These are phyloP conservation scores for Gymnorhina tibicen DNA, from an alignment of 2,113 vertebrate genomes.

Conservation along the genomic window DNA sequence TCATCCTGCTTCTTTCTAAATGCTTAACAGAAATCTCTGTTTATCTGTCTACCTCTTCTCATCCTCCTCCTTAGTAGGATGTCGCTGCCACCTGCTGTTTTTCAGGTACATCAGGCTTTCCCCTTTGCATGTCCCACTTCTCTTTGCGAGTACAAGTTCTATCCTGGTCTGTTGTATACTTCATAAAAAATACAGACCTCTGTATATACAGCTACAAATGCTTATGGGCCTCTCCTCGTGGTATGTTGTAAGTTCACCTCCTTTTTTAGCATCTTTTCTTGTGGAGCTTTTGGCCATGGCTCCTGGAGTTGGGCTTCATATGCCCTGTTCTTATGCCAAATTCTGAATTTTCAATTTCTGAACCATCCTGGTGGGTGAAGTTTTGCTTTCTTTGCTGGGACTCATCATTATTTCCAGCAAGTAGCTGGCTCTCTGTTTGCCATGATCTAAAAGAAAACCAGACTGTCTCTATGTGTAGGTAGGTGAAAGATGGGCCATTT, in stretches of 20 bases:
- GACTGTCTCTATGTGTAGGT: accelerated
- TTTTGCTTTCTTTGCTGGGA: neutral
- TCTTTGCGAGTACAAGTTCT: neutral
- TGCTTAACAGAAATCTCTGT: neutral
- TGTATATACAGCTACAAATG: neutral
- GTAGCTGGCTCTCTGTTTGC: neutral
- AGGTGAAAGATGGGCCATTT: neutral
- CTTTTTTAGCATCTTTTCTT: neutral
- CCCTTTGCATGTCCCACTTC: neutral
- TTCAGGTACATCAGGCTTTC: neutral
- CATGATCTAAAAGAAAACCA: neutral
- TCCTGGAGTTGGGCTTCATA: neutral
- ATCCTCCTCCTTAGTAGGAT: neutral
- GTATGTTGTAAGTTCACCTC: neutral
- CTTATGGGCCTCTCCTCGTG: neutral
- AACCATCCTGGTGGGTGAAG: neutral
- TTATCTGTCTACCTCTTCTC: neutral
- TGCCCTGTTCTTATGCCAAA: accelerated
- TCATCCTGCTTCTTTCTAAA: neutral
- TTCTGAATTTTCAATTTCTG: neutral
- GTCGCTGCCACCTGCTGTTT: neutral
- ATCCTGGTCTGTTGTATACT: neutral
- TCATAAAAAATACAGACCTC: neutral
- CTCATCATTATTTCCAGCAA: neutral
- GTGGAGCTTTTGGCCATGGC: neutral